A percentile compares a stretch with the other conserved stretches of the same genome.
These are phyloP conservation scores for Caenorhabditis doughertyi DNA, from an alignment of 2,888 invertebrate species.

Conservation along the genomic window DNA sequence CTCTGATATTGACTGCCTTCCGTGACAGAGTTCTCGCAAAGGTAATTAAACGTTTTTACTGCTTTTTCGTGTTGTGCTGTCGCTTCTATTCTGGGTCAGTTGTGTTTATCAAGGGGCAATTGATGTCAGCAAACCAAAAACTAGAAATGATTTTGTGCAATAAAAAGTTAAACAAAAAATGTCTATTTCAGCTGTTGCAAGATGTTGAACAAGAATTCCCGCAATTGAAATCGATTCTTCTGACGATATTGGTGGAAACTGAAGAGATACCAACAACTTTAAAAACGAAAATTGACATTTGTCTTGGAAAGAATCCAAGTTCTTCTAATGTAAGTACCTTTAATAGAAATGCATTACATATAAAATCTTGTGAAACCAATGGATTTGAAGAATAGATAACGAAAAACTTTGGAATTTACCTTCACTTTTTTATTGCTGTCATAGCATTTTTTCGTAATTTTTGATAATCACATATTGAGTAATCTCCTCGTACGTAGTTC, in stretches of 20 bases:
- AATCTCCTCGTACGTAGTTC: too few relatives aligned
- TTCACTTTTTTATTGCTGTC: too few relatives aligned
- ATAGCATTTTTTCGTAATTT: too few relatives aligned
- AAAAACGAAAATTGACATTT: constrained; percentile 51
- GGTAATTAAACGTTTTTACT: constrained; percentile 49
- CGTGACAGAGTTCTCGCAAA: constrained; percentile 68
- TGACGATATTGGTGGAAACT: constrained; percentile 65
- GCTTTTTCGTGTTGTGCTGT: constrained; percentile 27
- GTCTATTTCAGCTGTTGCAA: constrained; percentile 60
- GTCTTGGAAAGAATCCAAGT: constrained; percentile 42
- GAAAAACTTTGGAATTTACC: too few relatives aligned
- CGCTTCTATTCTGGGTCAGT: constrained; percentile 44
- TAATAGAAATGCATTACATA: not conserved
- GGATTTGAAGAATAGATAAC: too few relatives aligned
- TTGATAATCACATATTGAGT: too few relatives aligned
- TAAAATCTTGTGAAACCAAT: not conserved
- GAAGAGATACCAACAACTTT: constrained; percentile 39
- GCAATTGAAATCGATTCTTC: constrained; percentile 66
- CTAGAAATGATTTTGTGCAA: not conserved
- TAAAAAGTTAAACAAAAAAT: not conserved
- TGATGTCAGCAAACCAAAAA: constrained; percentile 26
- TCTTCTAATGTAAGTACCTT: constrained; percentile 16
- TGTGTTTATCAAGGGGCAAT: constrained; percentile 18
- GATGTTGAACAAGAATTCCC: constrained; percentile 48
- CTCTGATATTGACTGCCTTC: constrained; percentile 67